These are phyloP conservation scores for Andrena bicolor DNA, from an alignment of 2,888 invertebrate genomes.

Conservation along the genomic window DNA sequence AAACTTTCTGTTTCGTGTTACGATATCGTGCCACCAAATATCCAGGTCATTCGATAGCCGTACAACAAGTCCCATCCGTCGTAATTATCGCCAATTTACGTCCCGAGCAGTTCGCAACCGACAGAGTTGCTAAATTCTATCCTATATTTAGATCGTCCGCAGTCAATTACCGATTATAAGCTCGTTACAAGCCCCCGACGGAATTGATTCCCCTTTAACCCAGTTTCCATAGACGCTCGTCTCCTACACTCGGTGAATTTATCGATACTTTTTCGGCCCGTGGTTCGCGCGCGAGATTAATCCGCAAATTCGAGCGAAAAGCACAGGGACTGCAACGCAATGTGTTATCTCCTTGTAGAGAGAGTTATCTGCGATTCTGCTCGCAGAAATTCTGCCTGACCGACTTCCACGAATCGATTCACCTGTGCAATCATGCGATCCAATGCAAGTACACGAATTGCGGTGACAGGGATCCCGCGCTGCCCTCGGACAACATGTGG, in stretches of 20 bases:
- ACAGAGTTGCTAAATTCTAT: background rate
- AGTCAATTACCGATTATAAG: slow-evolving; percentile 35
- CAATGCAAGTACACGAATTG: slow-evolving; percentile 94
- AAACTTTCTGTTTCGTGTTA: slow-evolving; percentile 26
- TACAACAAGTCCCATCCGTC: slow-evolving; percentile 16
- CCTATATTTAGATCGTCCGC: slow-evolving; percentile 47
- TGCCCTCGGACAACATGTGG: slow-evolving; percentile 98
- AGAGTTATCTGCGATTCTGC: slow-evolving; percentile 96
- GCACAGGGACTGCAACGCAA: background rate
- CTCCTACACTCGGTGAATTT: slow-evolving; percentile 20
- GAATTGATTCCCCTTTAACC: slow-evolving; percentile 71
- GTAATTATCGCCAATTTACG: slow-evolving; percentile 55
- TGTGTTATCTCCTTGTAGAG: slow-evolving; percentile 86
- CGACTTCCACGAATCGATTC: slow-evolving; percentile 96
- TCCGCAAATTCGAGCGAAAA: background rate
- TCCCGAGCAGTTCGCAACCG: slow-evolving; percentile 5
- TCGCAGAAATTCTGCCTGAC: slow-evolving; percentile 94
- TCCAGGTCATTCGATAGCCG: slow-evolving; percentile 44
- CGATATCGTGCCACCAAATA: slow-evolving; percentile 45
- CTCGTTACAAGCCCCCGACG: slow-evolving; percentile 27
- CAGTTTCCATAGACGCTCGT: slow-evolving; percentile 65
- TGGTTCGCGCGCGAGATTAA: background rate
- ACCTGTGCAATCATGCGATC: slow-evolving; percentile 96
- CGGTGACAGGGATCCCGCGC: slow-evolving; percentile 89
- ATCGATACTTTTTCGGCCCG: background rate